These are phyloP conservation scores for Camponotus pennsylvanicus DNA, from an alignment of 1,140 invertebrate species.

Conservation along the genomic window DNA sequence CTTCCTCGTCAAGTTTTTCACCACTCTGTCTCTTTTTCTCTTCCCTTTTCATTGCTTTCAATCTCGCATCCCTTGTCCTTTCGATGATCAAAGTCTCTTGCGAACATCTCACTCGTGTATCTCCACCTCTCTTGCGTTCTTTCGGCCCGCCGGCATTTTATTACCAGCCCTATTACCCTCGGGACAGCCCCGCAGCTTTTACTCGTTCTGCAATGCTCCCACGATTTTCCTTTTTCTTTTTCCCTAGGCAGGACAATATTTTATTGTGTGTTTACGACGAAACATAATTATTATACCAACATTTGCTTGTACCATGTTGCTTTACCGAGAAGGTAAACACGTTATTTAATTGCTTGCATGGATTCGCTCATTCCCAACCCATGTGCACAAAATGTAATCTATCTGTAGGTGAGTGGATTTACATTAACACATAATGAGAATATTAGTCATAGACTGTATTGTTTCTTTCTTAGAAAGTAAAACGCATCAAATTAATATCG, in stretches of 20 bases:
- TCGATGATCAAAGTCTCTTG: constrained; percentile 59
- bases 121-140: constrained; percentile 49
- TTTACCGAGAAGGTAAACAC: constrained; percentile 38
- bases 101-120: constrained; percentile 61
- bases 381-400: constrained; percentile 12
- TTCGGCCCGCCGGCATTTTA: constrained; percentile 72
- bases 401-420: background rate
- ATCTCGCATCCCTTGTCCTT: constrained; percentile 5
- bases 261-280: constrained; percentile 71
- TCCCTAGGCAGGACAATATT: constrained; percentile 62
- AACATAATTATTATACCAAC: constrained; percentile 72
- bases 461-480: background rate
- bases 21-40: background rate
- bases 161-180: constrained; percentile 76
- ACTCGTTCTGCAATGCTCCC: constrained; percentile 42
- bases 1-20: background rate
- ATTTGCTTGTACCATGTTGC: constrained; percentile 7
- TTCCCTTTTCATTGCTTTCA: background rate
- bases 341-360: constrained; percentile 61
- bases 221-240: constrained; percentile 6
- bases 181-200: constrained; percentile 46
- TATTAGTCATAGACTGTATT: constrained; percentile 6
- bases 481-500: background rate
- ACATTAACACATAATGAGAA: background rate
- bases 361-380: background rate